Evolutionary conservation across 1,140 invertebrate genomes (phyloP).

Genomic region (Ceratosolen solmsi): DNA sequence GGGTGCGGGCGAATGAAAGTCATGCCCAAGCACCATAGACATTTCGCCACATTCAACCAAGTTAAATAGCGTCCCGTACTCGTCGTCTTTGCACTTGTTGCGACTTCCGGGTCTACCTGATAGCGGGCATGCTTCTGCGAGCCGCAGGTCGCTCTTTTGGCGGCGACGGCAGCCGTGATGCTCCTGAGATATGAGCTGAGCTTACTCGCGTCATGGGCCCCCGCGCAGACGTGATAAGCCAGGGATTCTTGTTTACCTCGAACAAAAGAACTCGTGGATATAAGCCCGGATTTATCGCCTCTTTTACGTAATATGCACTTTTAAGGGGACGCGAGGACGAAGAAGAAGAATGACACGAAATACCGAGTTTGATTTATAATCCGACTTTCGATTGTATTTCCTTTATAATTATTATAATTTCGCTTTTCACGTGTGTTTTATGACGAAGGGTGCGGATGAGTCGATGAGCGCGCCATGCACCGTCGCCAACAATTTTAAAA

Average conservation of each 20-base stretch:
- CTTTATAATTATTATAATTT: background rate
- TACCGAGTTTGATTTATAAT: conserved; percentile 17
- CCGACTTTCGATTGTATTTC: background rate
- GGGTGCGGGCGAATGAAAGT: background rate
- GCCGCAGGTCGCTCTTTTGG: background rate
- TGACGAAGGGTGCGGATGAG: too few species aligned
- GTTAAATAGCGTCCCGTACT: too few species aligned
- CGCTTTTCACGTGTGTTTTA: too few species aligned
- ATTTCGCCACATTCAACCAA: background rate
- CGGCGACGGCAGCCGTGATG: conserved; percentile 23
- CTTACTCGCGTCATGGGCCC: conserved; percentile 42
- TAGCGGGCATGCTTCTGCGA: conserved; percentile 17
- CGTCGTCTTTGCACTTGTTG: too few species aligned
- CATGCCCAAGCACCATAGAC: conserved; percentile 12
- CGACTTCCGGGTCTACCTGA: conserved; percentile 35
- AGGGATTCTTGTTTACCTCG: conserved; percentile 46
- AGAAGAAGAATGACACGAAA: background rate
- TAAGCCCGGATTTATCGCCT: conserved; percentile 38
- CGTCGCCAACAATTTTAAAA: too few species aligned
- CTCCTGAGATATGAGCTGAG: conserved; percentile 46
- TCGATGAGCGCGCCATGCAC: too few species aligned
- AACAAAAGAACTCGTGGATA: conserved; percentile 41
- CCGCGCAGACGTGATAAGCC: conserved; percentile 46
- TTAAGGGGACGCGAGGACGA: background rate
- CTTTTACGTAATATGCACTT: conserved; percentile 40